These are phyloP conservation scores for Eriocheir sinensis DNA, from an alignment of 1,140 invertebrate species.

Conservation along the genomic window DNA sequence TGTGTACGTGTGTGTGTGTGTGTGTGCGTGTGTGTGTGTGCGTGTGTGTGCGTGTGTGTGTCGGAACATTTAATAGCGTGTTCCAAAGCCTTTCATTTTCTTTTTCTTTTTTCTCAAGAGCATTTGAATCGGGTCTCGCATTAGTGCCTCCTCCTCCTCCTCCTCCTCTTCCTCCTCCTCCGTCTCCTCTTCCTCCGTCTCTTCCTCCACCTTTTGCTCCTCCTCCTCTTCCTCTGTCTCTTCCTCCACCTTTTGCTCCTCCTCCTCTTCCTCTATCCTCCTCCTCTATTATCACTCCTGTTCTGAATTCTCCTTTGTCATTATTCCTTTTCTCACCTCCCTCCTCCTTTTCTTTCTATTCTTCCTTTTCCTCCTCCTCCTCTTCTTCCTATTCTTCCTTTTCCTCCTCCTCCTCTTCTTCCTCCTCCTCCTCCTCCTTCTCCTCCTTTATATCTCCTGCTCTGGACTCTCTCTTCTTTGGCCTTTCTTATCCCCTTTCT, in stretches of 20 bases:
- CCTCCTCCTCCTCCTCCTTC: neutral
- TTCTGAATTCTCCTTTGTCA: no score
- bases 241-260: neutral
- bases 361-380: neutral
- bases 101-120: neutral
- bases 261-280: neutral
- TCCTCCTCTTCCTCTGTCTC: no score
- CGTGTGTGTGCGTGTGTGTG: no score
- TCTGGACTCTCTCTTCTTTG: no score
- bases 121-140: no score
- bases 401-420: neutral
- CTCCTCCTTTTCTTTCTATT: neutral
- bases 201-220: neutral
- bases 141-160: neutral
- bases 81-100: neutral
- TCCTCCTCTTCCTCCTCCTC: slow-evolving; percentile 1
- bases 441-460: neutral
- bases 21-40: no score
- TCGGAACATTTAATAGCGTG: no score
- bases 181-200: neutral
- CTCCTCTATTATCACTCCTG: neutral
- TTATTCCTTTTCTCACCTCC: no score
- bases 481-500: neutral
- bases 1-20: no score
- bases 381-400: neutral